These are phyloP conservation scores for Coracias cyanogaster DNA, from an alignment of 2,797 vertebrate species.

Conservation along the genomic window DNA sequence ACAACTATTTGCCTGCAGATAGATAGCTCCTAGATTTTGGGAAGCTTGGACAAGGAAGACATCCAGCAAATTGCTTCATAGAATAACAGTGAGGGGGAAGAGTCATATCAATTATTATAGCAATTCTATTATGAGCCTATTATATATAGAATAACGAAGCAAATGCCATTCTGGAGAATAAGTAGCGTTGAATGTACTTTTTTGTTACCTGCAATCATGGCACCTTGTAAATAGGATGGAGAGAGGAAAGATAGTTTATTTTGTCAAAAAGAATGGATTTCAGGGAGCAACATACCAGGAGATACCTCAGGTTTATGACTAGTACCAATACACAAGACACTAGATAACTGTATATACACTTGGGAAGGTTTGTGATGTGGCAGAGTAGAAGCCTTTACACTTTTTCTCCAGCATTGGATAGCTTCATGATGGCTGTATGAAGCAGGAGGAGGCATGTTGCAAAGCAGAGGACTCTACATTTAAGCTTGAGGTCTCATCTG, in stretches of 20 bases:
- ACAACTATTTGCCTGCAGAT: neutral
- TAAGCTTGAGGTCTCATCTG: neutral
- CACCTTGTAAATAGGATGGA: neutral
- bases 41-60: neutral
- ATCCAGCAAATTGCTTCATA: neutral
- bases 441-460: neutral
- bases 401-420: neutral
- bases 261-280: fast-evolving
- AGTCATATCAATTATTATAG: neutral
- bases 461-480: neutral
- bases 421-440: neutral
- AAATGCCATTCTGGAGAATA: neutral
- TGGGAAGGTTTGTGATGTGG: neutral
- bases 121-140: neutral
- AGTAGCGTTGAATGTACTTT: neutral
- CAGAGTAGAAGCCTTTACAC: neutral
- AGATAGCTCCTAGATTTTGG: neutral
- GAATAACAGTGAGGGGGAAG: neutral
- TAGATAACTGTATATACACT: neutral
- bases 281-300: neutral
- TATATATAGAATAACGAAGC: neutral
- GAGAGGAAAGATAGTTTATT: neutral
- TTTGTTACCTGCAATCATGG: neutral
- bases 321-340: neutral
- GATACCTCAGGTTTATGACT: neutral